Evolutionary conservation across 2,888 invertebrate genomes (phyloP).

Genomic region (Aspidapion aeneum): DNA sequence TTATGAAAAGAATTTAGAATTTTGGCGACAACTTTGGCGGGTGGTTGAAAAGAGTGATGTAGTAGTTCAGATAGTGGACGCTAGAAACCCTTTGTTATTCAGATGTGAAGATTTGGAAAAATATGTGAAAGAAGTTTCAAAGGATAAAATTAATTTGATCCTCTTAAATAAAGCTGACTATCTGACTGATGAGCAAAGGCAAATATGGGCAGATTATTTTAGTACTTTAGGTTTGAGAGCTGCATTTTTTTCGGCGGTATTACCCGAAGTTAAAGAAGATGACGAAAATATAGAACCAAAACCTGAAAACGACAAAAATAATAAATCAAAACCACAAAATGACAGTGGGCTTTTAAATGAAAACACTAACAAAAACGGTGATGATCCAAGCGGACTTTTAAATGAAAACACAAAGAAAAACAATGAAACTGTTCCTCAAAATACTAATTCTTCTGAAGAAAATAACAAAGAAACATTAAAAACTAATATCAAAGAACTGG

Average conservation of each 20-base stretch:
- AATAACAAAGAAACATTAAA: conserved; percentile 43
- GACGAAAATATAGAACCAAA: conserved; percentile 23
- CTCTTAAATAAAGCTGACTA: conserved; percentile 96
- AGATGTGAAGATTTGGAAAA: conserved; percentile 88
- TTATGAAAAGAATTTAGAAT: conserved; percentile 95
- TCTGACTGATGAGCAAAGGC: conserved; percentile 74
- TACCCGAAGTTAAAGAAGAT: conserved; percentile 42
- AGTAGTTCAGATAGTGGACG: conserved; percentile 92
- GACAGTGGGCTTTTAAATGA: too few species aligned
- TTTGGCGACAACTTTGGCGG: conserved; percentile 98
- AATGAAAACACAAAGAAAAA: conserved; percentile 17
- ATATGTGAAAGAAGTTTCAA: conserved; percentile 68
- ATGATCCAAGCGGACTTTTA: too few species aligned
- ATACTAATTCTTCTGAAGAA: conserved; percentile 5
- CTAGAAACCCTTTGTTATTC: conserved; percentile 84
- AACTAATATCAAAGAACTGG: conserved; percentile 52
- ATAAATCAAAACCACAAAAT: conserved; percentile 7
- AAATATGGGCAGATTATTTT: conserved; percentile 85
- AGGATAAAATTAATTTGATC: conserved; percentile 72
- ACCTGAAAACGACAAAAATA: conserved; percentile 26
- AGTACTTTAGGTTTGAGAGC: conserved; percentile 62
- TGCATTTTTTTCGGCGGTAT: conserved; percentile 86
- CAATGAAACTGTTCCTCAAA: conserved; percentile 33
- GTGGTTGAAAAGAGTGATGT: conserved; percentile 96
- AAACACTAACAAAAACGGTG: conserved; percentile 26